Evolutionary conservation across 2,888 invertebrate species (phyloP), one percentile per base, ranked within the genome.

Genomic region (Invenusta paracnida): DNA sequence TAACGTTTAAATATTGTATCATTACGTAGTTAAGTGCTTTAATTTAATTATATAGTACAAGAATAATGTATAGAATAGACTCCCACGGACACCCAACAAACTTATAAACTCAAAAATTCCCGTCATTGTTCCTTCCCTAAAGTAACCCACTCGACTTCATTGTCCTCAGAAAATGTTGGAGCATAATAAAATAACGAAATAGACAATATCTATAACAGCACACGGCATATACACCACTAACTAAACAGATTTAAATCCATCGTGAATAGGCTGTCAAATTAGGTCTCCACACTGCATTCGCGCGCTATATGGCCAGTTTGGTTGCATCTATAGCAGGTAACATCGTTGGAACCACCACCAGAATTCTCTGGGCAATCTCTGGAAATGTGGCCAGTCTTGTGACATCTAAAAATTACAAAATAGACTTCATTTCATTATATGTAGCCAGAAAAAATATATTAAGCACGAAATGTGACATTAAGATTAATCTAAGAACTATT

Each of bases 251-350:
- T n/a, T n/a, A n/a, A n/a, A n/a, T n/a, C n/a, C n/a, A n/a, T n/a
- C n/a, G n/a, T n/a, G n/a, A n/a, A n/a, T n/a, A n/a, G n/a, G n/a
- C n/a, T n/a, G n/a, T n/a, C n/a, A n/a, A n/a, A n/a, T n/a, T 73
- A 73, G 27, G 73, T 13, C 23, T 73, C 73, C 17, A 73, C 86
- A 0, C 89, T 90, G 89, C 92, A 92, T 87, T 92, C 90, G 25
- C 91, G 89, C 84, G 92, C 92, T 88, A 92, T 90, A 89, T 92
- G 92, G 28, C 92, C 92, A 73, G 89, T 88, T 87, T 90, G 89
- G 88, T 91, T 90, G 89, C 92, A 92, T 88, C 91, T 92, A 89
- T 88, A 91, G 88, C 90, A 90, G 1, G 1, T 73, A 13, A 73
- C 23, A 23, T 73, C 73, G 5, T 1, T 73, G 2, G 2, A 13